phyloP scores from a whole-genome alignment of 2,888 invertebrate genomes.

The Drosophila bunnanda region DNA sequence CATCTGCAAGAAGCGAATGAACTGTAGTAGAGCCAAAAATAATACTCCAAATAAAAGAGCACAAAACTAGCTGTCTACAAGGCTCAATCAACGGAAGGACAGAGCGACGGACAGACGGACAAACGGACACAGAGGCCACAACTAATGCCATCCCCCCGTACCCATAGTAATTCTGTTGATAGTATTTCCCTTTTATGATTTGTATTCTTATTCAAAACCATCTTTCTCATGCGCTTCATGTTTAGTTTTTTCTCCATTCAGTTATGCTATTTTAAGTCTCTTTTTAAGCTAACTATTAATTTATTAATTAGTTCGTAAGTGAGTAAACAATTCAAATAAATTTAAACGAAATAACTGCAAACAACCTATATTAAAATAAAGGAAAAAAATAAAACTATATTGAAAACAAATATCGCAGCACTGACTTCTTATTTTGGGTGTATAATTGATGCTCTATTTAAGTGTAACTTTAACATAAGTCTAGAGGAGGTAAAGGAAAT shows the following conservation, averaged over 20 bases:
- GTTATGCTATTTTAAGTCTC: conserved; percentile 67
- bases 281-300: conserved; percentile 80
- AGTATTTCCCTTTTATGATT: conserved; percentile 47
- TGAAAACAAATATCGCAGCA: conserved; percentile 60
- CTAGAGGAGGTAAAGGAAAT: too few species aligned
- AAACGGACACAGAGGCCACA: conserved; percentile 9
- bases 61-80: conserved; percentile 41
- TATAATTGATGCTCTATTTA: too few species aligned
- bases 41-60: conserved; percentile 39
- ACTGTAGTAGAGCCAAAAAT: conserved; percentile 22
- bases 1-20: conserved; percentile 3
- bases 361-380: conserved; percentile 69
- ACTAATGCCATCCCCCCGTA: conserved; percentile 20
- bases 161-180: conserved; percentile 43
- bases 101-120: conserved; percentile 17
- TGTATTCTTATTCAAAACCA: conserved; percentile 29
- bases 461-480: too few species aligned
- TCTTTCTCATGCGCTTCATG: conserved; percentile 54
- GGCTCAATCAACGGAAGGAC: conserved; percentile 10
- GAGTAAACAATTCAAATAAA: conserved; percentile 68
- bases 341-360: conserved; percentile 58
- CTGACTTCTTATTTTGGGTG: too few species aligned
- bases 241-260: conserved; percentile 61
- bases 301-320: conserved; percentile 80
- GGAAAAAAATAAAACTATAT: conserved; percentile 71